phyloP scores from a whole-genome alignment of 2,888 invertebrate species.

The Leucozona laternaria region DNA sequence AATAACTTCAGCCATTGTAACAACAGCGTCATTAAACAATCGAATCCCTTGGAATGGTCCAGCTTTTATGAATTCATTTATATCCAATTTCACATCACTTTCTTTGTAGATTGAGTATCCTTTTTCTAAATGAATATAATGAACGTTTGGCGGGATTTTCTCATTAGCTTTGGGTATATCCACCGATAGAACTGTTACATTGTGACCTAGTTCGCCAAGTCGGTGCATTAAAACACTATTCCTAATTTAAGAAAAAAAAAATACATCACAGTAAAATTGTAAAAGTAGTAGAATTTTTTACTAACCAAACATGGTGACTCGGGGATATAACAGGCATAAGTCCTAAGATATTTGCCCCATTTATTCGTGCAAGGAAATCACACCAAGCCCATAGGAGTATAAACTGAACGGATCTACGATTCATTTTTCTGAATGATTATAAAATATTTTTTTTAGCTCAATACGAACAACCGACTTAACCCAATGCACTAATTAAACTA shows the following conservation, averaged over 20 bases:
- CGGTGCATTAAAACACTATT: slow-evolving; percentile 75
- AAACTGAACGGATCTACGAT: neutral
- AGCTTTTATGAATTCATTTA: slow-evolving; percentile 12
- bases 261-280: neutral
- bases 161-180: slow-evolving; percentile 73
- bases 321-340: slow-evolving; percentile 2
- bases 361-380: neutral
- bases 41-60: slow-evolving; percentile 50
- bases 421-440: neutral
- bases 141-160: slow-evolving; percentile 76
- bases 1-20: slow-evolving; percentile 50
- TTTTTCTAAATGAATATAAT: slow-evolving; percentile 78
- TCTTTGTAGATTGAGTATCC: slow-evolving; percentile 68
- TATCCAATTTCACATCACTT: slow-evolving; percentile 28
- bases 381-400: neutral
- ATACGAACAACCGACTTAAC: neutral
- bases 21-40: slow-evolving; percentile 61
- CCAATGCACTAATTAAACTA: neutral
- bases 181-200: slow-evolving; percentile 77
- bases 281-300: neutral
- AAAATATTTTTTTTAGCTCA: neutral
- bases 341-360: slow-evolving; percentile 12
- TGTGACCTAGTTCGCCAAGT: slow-evolving; percentile 76
- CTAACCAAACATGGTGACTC: slow-evolving; percentile 21
- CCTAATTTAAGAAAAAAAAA: slow-evolving; percentile 41